Conservation (phyloP, 1,140 invertebrate species). For the Penaeus vannamei region DNA sequence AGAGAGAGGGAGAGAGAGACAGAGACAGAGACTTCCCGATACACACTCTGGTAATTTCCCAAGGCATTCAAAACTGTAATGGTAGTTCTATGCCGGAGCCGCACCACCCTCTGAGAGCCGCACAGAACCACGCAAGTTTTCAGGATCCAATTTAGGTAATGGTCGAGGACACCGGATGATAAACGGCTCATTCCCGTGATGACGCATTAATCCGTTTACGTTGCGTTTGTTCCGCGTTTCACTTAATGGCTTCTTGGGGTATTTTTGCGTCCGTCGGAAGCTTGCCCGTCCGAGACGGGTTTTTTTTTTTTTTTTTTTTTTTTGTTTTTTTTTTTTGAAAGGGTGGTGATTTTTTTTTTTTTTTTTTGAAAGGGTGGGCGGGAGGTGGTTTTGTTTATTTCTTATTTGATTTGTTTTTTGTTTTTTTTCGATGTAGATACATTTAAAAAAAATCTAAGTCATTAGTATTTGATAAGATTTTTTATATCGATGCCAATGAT, state of each 20-base stretch:
- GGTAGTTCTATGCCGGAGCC: slow-evolving; percentile 16
- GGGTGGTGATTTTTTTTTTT: too few relatives aligned
- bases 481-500: too few relatives aligned
- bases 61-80: slow-evolving; percentile 41
- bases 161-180: slow-evolving; percentile 52
- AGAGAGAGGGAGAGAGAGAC: too few relatives aligned
- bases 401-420: too few relatives aligned
- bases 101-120: neutral
- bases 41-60: slow-evolving; percentile 31
- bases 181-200: slow-evolving; percentile 57
- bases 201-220: slow-evolving; percentile 61
- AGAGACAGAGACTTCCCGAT: too few relatives aligned
- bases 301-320: neutral
- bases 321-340: too few relatives aligned
- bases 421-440: too few relatives aligned
- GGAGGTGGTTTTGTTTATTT: too few relatives aligned
- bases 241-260: slow-evolving; percentile 54
- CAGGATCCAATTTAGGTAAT: slow-evolving; percentile 63
- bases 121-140: slow-evolving; percentile 40
- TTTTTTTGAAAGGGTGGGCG: too few relatives aligned
- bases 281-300: too few relatives aligned
- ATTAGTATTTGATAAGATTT: too few relatives aligned
- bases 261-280: neutral
- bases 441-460: too few relatives aligned
- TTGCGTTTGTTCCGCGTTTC: slow-evolving; percentile 56